These are phyloP conservation scores for Oenanthe oenanthe DNA, from an alignment of 2,113 vertebrate species.

Conservation along the genomic window DNA sequence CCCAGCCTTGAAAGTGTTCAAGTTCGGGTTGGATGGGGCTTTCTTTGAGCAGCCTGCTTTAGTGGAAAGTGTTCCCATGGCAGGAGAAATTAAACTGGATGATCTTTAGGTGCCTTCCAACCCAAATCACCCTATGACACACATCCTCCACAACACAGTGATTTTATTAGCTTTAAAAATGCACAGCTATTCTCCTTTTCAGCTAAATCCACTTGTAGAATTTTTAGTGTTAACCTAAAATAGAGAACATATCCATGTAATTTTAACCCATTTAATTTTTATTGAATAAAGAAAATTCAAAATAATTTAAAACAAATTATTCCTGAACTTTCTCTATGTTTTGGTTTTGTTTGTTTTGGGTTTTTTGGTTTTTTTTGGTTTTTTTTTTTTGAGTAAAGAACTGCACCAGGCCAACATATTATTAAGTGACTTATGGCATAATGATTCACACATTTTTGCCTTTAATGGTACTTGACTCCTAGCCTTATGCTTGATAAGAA, in stretches of 20 bases:
- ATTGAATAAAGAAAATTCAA: neutral
- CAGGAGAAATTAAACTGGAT: neutral
- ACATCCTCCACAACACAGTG: neutral
- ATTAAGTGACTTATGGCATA: neutral
- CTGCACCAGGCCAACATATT: neutral
- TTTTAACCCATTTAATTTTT: neutral
- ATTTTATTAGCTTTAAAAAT: neutral
- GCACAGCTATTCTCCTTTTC: neutral
- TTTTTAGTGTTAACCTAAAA: neutral
- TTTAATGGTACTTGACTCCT: conserved; percentile 5
- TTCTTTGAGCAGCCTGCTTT: neutral
- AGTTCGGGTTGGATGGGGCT: neutral
- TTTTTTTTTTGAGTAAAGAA: neutral
- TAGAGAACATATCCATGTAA: neutral
- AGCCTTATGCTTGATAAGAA: neutral
- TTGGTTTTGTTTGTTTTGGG: neutral
- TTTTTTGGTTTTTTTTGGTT: neutral
- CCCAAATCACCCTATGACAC: no score
- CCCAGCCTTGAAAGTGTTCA: neutral
- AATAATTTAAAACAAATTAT: neutral
- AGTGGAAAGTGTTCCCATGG: neutral
- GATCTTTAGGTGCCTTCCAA: neutral
- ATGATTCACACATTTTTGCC: neutral
- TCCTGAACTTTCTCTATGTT: neutral
- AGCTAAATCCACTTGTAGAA: neutral